These are phyloP conservation scores for Mesoligia furuncula DNA, from an alignment of 2,888 invertebrate genomes.

Conservation along the genomic window DNA sequence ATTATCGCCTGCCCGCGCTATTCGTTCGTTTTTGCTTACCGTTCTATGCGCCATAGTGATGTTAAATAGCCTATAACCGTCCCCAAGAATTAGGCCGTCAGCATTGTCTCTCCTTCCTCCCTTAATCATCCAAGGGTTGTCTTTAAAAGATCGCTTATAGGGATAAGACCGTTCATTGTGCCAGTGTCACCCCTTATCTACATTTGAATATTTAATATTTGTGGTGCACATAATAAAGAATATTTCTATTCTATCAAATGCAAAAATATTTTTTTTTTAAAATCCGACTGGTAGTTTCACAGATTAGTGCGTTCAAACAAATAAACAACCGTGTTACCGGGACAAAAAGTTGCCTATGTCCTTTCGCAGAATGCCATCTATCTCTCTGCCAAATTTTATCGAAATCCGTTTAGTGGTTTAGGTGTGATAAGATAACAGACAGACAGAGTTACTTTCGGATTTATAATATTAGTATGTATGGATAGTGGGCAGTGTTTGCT, in stretches of 20 bases:
- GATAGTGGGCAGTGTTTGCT: constrained; percentile 73
- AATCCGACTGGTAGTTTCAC: not conserved
- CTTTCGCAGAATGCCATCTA: not conserved
- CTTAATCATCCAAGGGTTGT: not conserved
- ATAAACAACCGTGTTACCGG: not conserved
- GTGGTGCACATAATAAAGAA: too few species aligned
- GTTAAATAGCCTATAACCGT: not conserved
- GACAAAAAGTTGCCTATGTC: not conserved
- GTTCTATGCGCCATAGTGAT: too few species aligned
- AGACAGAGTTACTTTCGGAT: not conserved
- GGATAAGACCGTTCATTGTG: too few species aligned
- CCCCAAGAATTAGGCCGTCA: not conserved
- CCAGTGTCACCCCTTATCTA: too few species aligned
- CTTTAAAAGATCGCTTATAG: too few species aligned
- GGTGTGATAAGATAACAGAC: not conserved
- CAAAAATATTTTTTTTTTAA: not conserved
- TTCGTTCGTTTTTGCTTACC: not conserved
- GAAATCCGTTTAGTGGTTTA: not conserved
- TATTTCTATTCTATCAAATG: not conserved
- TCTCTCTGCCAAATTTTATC: not conserved
- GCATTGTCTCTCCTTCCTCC: not conserved
- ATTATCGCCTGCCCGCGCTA: not conserved
- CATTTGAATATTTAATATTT: too few species aligned
- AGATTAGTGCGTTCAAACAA: not conserved
- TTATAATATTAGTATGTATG: not conserved